Base-by-base conservation (phyloP, 2,113 vertebrate species). In the Rattus rattus region DNA sequence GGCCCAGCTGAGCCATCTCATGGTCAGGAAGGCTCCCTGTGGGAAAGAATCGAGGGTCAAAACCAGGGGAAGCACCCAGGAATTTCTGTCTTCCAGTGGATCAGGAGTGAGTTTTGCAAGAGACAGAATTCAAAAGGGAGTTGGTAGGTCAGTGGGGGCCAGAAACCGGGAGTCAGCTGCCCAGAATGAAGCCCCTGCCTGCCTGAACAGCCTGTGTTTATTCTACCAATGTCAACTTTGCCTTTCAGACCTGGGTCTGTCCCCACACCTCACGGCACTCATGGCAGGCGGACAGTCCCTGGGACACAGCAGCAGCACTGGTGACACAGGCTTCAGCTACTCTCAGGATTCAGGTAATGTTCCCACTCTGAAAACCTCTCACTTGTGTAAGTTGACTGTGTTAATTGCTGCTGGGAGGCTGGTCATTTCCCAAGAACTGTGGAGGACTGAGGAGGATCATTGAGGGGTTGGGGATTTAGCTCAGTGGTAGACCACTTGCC, bases 241-340 rank as follows among this genome's bases (percentile, higher is more conserved):
- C 98, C 47, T 98, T 98, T 65, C 98, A 99, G 99, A 99, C 97
- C 94, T 99, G 98, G 99, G 99, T 26, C 99, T 99, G 93, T 99
- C 99, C 85, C 99, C 99, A n/a, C 99, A 99, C 98, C 99, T 99
- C 94, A 99, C 99, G 7, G 99, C 99, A 54, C 99, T 99, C 98
- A 98, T 99, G 98, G 99, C 98, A 0, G 99, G 99, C 0, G 99
- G 99, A 4, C 99, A 99, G 79, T 98, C 99, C 20, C 94, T 99
- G 97, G 99, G 99, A 49, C 99, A 99, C 65, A 99, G 99, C 94
- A 99, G 99, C 98, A 99, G 99, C 98, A 99, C 99, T 0, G 99
- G 99, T 89, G 99, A 99, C 92, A 99, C 99, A 0, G 99, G 99
- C 94, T 99, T 99, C 99, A 99, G 99, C 98, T 99, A 99, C 97